These are phyloP conservation scores for Arrhopalites spinosus DNA, from an alignment of 2,888 invertebrate genomes.

Conservation along the genomic window DNA sequence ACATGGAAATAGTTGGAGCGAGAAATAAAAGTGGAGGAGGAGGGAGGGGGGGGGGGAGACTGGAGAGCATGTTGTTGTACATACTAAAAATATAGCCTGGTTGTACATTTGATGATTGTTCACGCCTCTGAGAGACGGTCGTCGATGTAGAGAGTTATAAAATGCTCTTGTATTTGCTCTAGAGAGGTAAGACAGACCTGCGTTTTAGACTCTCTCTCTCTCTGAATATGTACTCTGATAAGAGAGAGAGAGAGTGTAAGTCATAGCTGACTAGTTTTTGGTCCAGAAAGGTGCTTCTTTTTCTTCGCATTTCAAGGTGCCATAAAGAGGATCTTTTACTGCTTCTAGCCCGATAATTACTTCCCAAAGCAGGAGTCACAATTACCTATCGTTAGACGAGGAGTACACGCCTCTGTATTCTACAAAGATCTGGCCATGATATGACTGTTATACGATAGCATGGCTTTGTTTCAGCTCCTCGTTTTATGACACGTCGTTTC, in stretches of 20 bases:
- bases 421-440: conserved; percentile 42
- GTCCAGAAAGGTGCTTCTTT: conserved; percentile 25
- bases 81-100: not conserved
- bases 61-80: not conserved
- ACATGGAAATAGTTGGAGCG: not conserved
- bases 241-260: not conserved
- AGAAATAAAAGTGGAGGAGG: not conserved
- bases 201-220: not conserved
- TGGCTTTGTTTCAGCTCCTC: conserved; percentile 55
- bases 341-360: conserved; percentile 51
- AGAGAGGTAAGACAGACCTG: not conserved
- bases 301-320: conserved; percentile 46
- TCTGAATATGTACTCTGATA: not conserved
- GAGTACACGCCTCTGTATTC: conserved; percentile 42
- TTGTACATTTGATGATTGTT: conserved; percentile 27
- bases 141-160: conserved; percentile 18
- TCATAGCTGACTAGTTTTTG: conserved; percentile 26
- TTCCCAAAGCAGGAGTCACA: conserved; percentile 49
- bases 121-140: conserved; percentile 28
- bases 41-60: not conserved
- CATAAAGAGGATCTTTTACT: conserved; percentile 55
- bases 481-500: conserved; percentile 54
- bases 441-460: conserved; percentile 48
- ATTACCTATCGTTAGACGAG: conserved; percentile 44
- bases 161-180: conserved; percentile 5